Evolutionary conservation across 2,888 invertebrate genomes (phyloP).

Genomic region (Cyaniris semiargus): DNA sequence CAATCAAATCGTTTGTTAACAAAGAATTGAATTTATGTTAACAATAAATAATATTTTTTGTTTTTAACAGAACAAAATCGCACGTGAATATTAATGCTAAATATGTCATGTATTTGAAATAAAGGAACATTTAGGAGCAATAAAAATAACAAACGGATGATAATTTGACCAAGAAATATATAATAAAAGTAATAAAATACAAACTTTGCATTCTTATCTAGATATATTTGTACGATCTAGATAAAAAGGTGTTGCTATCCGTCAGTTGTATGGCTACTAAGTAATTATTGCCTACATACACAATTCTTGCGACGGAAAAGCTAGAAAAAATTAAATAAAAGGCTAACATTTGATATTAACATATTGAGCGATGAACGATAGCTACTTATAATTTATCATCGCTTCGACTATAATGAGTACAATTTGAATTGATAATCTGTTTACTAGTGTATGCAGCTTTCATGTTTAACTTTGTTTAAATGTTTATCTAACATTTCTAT

Average conservation of each 20-base stretch:
- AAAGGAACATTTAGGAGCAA: background rate
- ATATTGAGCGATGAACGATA: constrained; percentile 28
- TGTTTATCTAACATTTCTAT: constrained; percentile 1
- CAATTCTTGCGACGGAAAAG: background rate
- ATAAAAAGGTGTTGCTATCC: constrained; percentile 19
- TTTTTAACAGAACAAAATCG: background rate
- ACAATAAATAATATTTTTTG: background rate
- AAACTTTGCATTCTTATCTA: background rate
- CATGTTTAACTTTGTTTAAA: background rate
- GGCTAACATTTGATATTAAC: constrained; percentile 25
- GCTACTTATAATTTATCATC: constrained; percentile 22
- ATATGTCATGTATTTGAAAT: background rate
- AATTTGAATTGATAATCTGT: constrained; percentile 13
- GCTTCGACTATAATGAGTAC: constrained; percentile 3
- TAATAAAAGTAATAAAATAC: background rate
- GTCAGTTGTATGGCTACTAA: background rate
- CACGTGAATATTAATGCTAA: background rate
- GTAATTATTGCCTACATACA: constrained; percentile 23
- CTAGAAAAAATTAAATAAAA: background rate
- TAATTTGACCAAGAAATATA: background rate
- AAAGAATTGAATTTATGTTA: background rate
- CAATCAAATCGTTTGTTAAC: constrained; percentile 8
- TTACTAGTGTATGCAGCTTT: background rate
- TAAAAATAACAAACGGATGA: background rate
- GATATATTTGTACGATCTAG: background rate